Evolutionary conservation across 2,888 invertebrate species (phyloP).

Genomic region (Drosophila borborema): DNA sequence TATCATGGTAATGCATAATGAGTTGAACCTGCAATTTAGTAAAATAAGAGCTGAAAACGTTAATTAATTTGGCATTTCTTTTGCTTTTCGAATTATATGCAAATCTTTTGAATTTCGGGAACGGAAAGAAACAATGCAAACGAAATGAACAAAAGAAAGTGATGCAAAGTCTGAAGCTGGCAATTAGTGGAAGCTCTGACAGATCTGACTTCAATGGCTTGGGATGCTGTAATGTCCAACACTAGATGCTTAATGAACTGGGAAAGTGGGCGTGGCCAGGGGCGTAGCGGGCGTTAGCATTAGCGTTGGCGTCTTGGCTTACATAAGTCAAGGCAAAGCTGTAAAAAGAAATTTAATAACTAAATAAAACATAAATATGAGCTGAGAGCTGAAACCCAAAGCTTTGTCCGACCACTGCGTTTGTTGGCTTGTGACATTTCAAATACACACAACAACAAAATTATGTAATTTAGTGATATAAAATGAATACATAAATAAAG

Average conservation of each 20-base stretch:
- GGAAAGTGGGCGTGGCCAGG: conserved; percentile 25
- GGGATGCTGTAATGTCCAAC: conserved; percentile 38
- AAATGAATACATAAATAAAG: conserved; percentile 43
- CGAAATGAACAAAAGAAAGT: conserved; percentile 48
- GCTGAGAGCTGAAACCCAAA: conserved; percentile 21
- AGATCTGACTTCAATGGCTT: conserved; percentile 16
- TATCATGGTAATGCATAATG: conserved; percentile 9
- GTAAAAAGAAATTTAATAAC: conserved; percentile 19
- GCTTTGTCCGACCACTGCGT: conserved; percentile 42
- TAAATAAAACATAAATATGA: conserved; percentile 44
- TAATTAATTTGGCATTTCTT: conserved; percentile 52
- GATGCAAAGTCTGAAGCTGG: conserved; percentile 37
- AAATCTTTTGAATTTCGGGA: conserved; percentile 39
- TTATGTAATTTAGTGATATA: conserved; percentile 63
- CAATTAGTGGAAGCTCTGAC: conserved; percentile 47
- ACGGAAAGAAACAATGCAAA: conserved; percentile 22
- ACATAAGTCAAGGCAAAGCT: conserved; percentile 25
- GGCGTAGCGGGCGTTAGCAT: not conserved
- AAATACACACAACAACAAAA: conserved; percentile 41
- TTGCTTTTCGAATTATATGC: conserved; percentile 36
- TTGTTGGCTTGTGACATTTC: conserved; percentile 77
- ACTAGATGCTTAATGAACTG: conserved; percentile 52
- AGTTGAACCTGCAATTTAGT: conserved; percentile 7
- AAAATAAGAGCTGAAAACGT: conserved; percentile 16
- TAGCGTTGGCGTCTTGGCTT: conserved; percentile 20